Conservation (phyloP, 2,113 vertebrate genomes). For the Ciconia maguari region DNA sequence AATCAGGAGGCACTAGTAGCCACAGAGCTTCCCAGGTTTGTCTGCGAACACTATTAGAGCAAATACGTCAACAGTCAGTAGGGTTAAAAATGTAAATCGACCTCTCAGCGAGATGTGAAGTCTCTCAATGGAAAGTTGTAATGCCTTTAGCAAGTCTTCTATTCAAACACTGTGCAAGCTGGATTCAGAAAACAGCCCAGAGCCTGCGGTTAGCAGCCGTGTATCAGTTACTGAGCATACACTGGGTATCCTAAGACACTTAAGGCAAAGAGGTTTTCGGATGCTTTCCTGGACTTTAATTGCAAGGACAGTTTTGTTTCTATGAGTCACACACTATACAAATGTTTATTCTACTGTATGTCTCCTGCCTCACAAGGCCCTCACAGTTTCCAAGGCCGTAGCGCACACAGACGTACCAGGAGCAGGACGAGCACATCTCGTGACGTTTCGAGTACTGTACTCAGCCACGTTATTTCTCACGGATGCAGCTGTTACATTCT, state of each 20-base stretch:
- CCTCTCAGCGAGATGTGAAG: slow-evolving; percentile 14
- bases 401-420: background rate
- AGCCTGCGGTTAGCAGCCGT: background rate
- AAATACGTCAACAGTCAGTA: background rate
- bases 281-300: background rate
- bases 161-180: background rate
- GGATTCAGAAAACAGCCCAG: background rate
- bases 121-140: slow-evolving; percentile 1
- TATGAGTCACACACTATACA: background rate
- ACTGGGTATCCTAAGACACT: background rate
- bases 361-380: background rate
- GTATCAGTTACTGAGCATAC: background rate
- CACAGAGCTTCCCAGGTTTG: background rate
- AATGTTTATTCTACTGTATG: background rate
- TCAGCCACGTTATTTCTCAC: background rate
- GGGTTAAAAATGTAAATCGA: slow-evolving; percentile 33
- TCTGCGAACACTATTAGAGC: background rate
- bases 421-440: background rate
- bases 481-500: background rate
- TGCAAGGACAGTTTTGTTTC: background rate
- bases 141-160: background rate
- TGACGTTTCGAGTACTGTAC: background rate
- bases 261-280: background rate
- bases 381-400: background rate
- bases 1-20: background rate